Percentiles rank a stretch among this genome's conserved stretches.
These are phyloP conservation scores for Melanaphis sacchari DNA, from an alignment of 1,140 invertebrate species.

Conservation along the genomic window DNA sequence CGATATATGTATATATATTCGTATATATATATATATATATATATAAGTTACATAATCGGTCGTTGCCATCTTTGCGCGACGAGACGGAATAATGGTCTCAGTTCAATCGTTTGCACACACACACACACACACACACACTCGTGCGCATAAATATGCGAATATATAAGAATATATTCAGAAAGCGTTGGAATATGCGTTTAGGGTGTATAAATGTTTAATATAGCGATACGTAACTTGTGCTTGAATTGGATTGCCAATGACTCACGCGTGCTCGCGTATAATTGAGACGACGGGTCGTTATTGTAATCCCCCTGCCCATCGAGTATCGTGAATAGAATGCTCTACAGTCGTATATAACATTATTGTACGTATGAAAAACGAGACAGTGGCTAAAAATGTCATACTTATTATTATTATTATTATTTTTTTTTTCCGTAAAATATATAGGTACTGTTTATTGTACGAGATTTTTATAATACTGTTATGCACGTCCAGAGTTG, in stretches of 20 bases:
- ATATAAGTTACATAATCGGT: constrained; percentile 35
- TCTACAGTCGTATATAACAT: too few relatives aligned
- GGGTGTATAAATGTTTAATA: constrained; percentile 8
- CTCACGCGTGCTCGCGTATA: neutral
- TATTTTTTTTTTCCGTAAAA: too few relatives aligned
- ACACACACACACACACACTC: neutral
- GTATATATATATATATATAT: neutral
- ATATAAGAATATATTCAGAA: neutral
- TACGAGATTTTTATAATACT: too few relatives aligned
- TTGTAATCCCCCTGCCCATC: neutral
- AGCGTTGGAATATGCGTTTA: neutral
- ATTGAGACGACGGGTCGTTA: neutral
- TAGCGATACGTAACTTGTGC: neutral
- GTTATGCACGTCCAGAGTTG: too few relatives aligned
- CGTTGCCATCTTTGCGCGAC: constrained; percentile 14
- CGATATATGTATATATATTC: constrained; percentile 10
- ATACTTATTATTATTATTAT: too few relatives aligned
- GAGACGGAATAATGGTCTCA: constrained; percentile 1
- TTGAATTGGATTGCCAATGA: constrained; percentile 25
- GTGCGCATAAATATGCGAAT: neutral
- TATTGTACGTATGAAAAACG: neutral
- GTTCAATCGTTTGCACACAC: constrained; percentile 19
- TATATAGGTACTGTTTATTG: too few relatives aligned
- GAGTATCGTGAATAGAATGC: neutral
- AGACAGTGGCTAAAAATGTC: neutral